phyloP scores from a whole-genome alignment of 2,888 invertebrate species.

The Lasioglossum figueresi region DNA sequence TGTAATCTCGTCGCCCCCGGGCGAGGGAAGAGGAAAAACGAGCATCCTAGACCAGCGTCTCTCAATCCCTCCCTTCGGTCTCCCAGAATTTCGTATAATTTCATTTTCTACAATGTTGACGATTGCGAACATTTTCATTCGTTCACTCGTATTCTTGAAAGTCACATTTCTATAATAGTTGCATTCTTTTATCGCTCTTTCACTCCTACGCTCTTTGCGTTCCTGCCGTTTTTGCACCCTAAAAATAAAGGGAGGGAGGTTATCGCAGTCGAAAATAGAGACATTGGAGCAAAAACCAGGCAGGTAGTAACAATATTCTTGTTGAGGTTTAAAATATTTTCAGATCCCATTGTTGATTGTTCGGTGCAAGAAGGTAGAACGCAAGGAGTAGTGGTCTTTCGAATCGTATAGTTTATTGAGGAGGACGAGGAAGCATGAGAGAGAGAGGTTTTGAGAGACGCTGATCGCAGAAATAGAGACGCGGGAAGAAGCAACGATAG shows the following conservation, averaged over 20 bases:
- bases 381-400: no score
- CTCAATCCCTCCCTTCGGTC: constrained; percentile 15
- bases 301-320: neutral
- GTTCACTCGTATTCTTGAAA: no score
- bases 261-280: no score
- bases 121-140: neutral
- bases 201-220: no score
- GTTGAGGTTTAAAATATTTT: no score
- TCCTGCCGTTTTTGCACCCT: no score
- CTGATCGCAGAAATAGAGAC: constrained; percentile 17
- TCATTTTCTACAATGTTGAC: neutral
- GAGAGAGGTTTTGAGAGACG: constrained; percentile 28
- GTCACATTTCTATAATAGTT: neutral
- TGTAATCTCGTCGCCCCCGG: constrained; percentile 77
- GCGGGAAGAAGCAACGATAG: neutral
- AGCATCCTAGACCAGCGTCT: constrained; percentile 37
- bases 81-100: neutral
- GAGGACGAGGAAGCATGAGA: neutral
- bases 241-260: no score
- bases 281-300: no score
- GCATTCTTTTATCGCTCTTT: neutral
- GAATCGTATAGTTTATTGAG: no score
- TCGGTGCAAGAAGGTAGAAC: no score
- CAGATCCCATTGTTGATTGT: no score
- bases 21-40: constrained; percentile 42